phyloP scores from a whole-genome alignment of 2,797 vertebrate species.

The Xerus rutilus region DNA sequence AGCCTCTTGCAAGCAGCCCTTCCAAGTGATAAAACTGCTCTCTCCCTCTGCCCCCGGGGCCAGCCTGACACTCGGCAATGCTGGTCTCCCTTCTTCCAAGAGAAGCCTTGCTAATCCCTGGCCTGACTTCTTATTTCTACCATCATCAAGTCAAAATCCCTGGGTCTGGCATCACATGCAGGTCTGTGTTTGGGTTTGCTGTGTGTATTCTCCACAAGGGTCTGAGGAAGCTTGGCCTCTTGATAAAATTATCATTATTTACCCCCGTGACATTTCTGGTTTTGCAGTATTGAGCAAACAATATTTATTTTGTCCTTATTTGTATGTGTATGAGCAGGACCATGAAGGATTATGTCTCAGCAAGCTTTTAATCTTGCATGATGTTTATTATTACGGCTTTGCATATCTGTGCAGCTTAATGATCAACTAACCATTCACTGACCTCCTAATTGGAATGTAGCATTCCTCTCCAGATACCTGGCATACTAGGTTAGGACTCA shows the following conservation, averaged over 20 bases:
- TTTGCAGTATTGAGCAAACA: background rate
- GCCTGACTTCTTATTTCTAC: too few relatives aligned
- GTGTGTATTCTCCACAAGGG: background rate
- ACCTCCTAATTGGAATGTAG: background rate
- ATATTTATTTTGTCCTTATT: background rate
- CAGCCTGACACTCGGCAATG: too few relatives aligned
- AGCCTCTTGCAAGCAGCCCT: too few relatives aligned
- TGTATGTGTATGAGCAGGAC: background rate
- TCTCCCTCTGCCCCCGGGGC: too few relatives aligned
- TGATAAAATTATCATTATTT: rapidly evolving
- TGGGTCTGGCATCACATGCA: too few relatives aligned
- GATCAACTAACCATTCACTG: background rate
- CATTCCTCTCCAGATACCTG: background rate
- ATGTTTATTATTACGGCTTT: slow-evolving; percentile 47
- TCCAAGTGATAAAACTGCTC: too few relatives aligned
- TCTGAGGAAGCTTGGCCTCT: background rate
- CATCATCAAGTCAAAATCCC: too few relatives aligned
- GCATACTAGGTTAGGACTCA: background rate
- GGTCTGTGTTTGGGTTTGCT: background rate
- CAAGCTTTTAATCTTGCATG: background rate
- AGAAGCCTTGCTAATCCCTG: too few relatives aligned
- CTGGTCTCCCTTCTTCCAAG: too few relatives aligned
- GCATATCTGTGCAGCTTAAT: slow-evolving; percentile 16
- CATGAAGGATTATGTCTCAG: background rate
- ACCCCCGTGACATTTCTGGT: background rate